phyloP scores from a whole-genome alignment of 2,797 vertebrate genomes.

The Sciurus carolinensis region DNA sequence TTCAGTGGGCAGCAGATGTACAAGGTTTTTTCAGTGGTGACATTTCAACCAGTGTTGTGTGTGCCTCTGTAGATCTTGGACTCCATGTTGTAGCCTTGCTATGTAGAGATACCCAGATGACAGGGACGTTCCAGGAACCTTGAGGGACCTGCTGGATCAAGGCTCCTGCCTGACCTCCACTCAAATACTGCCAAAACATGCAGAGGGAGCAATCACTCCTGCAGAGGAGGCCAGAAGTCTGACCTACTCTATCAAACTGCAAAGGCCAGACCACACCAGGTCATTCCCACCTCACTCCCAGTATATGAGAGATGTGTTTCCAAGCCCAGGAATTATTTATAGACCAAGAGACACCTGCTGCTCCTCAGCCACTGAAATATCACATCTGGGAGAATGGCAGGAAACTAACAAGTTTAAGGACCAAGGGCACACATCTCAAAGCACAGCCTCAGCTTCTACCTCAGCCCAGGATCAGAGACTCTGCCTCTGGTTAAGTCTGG shows the following conservation, averaged over 20 bases:
- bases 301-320: not conserved
- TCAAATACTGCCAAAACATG: not conserved
- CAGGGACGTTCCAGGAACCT: not conserved
- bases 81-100: not conserved
- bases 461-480: not conserved
- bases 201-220: not conserved
- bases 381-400: not conserved
- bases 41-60: not conserved
- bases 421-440: not conserved
- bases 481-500: not conserved
- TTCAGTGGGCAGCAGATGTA: not conserved
- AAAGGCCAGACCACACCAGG: not conserved
- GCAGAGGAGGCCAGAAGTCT: not conserved
- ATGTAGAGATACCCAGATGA: not conserved
- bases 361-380: not conserved
- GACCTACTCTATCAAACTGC: not conserved
- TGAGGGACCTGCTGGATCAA: not conserved
- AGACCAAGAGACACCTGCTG: not conserved
- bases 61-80: not conserved
- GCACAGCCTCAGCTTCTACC: not conserved
- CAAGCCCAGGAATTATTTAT: constrained; percentile 22
- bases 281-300: not conserved
- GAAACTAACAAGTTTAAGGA: not conserved
- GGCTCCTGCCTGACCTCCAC: not conserved
- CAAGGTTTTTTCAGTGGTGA: not conserved